Evolutionary conservation across 2,113 vertebrate genomes (phyloP), one percentile per base, ranked within the genome.

Genomic region (Gobio gobio): DNA sequence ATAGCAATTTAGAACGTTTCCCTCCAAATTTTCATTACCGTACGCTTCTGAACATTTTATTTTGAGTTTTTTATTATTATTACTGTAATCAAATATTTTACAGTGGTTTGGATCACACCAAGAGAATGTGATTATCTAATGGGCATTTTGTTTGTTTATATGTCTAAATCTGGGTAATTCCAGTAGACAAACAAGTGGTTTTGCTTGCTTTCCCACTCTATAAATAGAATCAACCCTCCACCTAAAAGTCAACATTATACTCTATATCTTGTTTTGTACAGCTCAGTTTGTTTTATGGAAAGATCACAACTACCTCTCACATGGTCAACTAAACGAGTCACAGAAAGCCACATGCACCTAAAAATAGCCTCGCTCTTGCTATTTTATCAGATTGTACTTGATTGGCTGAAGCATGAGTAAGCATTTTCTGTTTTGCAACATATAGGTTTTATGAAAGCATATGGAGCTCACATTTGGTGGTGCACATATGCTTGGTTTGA

Each of bases 391-490:
- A 43, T 78, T 61, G 20, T 3, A 43, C 54, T n/a, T 78, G 33
- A 61, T 61, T 59, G 56, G 33, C 33, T 61, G 3, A 78, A 36
- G 26, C 22, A 56, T 58, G 76, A 78, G 5, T n/a, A 2, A 59
- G 56, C 56, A 9, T 43, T 78, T 78, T 78, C 29, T 16, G 18
- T 33, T 12, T 78, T n/a, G 75, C 18, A 47, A 54, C 26, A 75
- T 47, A 49, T 29, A 36, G 16, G 10, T 77, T 61, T 43, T 24
- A 88, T 33, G 3, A 45, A 86, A 72, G 82, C 58, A 49, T 24
- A 24, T 89, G 70, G 80, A 40, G 74, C 77, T 78, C 84, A 91
- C 86, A 89, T 89, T 83, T 91, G 89, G 88, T 87, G 40, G 84
- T 85, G 70, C 58, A 85, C 56, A 61, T 90, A 90, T 70, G 87